Evolutionary conservation across 2,888 invertebrate species (phyloP), one percentile per base, ranked within the genome.

Genomic region (Stenotaenia linearis): DNA sequence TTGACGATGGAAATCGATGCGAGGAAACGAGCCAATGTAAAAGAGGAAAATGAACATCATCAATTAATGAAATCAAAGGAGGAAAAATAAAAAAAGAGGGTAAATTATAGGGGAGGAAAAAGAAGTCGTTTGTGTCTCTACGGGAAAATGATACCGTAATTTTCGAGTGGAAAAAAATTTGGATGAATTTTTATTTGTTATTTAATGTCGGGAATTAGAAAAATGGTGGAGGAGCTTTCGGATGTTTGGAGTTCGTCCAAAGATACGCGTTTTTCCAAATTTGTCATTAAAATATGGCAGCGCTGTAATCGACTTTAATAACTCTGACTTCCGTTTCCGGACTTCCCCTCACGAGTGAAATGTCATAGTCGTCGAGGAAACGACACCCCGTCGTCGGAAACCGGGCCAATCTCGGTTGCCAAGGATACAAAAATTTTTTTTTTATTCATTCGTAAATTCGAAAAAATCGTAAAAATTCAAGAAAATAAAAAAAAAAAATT

Each of bases 41-140:
- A 69, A 28, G 69, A 69, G 69, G 69, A 69, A 69, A 69, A 69
- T 69, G 69, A 69, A 69, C 69, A 69, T 69, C 69, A 69, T 69
- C 69, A 69, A 69, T 69, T 69, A 69, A 69, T 69, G 69, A 69
- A 69, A 69, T 69, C 69, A 69, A 69, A 69, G 5, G 61, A 6
- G 15, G 12, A 6, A 23, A 23, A 9, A 5, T 1, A 56, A 7
- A 23, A 23, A 7, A 4, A 5, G 5, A 3, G 56, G 56, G 56
- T 3, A 9, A 25, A 12, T 1, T 10, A 10, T 12, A 69, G 69
- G 23, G 10, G 23, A 56, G 21, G 9, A 18, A 23, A n/a, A 56
- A 3, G 56, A 56, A 18, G 21, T 7, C 10, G 56, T 18, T 45
- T 32, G 4, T 32, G 32, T 32, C 9, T 9, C 32, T 32, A 32